Evolutionary conservation across 2,888 invertebrate genomes (phyloP).

Genomic region (Netelia inedita): DNA sequence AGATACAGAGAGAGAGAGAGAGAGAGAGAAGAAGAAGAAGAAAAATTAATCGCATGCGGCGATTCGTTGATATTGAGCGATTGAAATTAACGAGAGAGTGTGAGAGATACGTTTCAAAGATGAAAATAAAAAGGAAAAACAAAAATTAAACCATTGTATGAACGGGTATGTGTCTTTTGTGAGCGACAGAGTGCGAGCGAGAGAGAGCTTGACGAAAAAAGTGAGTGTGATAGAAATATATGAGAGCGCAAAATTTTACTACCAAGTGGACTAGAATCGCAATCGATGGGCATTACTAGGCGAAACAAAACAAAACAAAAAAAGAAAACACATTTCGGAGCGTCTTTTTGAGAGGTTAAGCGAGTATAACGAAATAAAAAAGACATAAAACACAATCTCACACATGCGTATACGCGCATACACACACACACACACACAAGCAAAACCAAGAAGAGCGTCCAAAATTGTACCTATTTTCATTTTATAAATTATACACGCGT

Average conservation of each 20-base stretch:
- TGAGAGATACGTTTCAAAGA: slow-evolving; percentile 57
- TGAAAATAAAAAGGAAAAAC: slow-evolving; percentile 37
- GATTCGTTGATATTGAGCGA: slow-evolving; percentile 68
- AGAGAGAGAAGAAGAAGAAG: slow-evolving; percentile 46
- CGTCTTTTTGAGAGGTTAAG: slow-evolving; percentile 82
- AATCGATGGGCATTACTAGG: slow-evolving; percentile 85
- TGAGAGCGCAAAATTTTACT: slow-evolving; percentile 83
- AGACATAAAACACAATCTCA: slow-evolving; percentile 48
- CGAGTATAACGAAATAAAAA: slow-evolving; percentile 75
- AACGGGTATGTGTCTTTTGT: slow-evolving; percentile 64
- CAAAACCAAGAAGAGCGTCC: slow-evolving; percentile 79
- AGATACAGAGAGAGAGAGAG: slow-evolving; percentile 54
- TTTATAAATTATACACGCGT: slow-evolving; percentile 83
- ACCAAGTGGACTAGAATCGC: slow-evolving; percentile 85
- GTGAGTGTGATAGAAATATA: slow-evolving; percentile 65
- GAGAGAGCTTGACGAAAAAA: slow-evolving; percentile 48
- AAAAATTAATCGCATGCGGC: slow-evolving; percentile 64
- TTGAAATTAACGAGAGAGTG: slow-evolving; percentile 61
- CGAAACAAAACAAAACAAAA: slow-evolving; percentile 73
- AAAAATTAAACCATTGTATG: slow-evolving; percentile 60
- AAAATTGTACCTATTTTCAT: slow-evolving; percentile 85
- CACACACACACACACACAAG: slow-evolving; percentile 31
- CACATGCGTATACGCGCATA: slow-evolving; percentile 17
- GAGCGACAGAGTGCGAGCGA: slow-evolving; percentile 65
- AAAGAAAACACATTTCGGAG: slow-evolving; percentile 81